Evolutionary conservation across 2,113 vertebrate genomes (phyloP).

Genomic region (Urocitellus parryii): DNA sequence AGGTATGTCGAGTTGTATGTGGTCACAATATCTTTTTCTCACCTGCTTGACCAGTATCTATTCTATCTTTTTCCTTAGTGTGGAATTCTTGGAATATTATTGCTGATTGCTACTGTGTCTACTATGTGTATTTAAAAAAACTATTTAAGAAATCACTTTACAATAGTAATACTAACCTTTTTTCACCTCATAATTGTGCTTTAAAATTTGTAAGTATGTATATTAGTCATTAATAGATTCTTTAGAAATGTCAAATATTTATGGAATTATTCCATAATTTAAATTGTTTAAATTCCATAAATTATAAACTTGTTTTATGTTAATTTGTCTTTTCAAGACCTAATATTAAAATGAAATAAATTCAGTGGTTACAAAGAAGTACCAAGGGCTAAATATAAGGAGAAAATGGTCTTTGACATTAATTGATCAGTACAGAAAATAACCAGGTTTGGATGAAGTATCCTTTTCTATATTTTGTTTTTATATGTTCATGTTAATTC

Average conservation of each 20-base stretch:
- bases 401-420: background rate
- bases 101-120: conserved; percentile 53
- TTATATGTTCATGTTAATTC: background rate
- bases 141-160: conserved; percentile 56
- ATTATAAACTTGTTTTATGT: conserved; percentile 26
- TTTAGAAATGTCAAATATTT: conserved; percentile 56
- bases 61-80: conserved; percentile 8
- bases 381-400: conserved; percentile 24
- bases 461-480: conserved; percentile 36
- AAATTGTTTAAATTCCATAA: too few relatives aligned
- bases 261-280: background rate
- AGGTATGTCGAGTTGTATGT: background rate
- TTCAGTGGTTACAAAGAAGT: conserved; percentile 53
- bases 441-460: conserved; percentile 35
- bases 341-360: conserved; percentile 63
- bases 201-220: conserved; percentile 63
- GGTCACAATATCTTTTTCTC: background rate
- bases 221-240: conserved; percentile 18
- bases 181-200: conserved; percentile 20
- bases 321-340: conserved; percentile 45
- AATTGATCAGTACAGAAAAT: conserved; percentile 36
- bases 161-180: conserved; percentile 41
- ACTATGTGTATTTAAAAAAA: conserved; percentile 63
- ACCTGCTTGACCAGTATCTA: background rate
- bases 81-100: conserved; percentile 24